These are phyloP conservation scores for Chelonus insularis DNA, from an alignment of 1,140 invertebrate genomes.

Conservation along the genomic window DNA sequence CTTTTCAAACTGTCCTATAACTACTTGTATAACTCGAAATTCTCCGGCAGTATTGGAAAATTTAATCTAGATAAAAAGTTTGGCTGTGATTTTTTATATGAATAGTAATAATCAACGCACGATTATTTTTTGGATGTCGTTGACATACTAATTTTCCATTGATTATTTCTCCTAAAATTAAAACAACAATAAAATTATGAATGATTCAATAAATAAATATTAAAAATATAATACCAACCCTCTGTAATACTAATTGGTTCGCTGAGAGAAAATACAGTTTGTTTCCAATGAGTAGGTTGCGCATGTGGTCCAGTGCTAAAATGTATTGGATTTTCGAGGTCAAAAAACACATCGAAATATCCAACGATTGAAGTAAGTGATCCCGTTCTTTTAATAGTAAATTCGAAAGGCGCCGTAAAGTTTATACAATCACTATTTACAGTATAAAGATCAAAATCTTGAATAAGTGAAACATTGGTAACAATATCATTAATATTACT, in stretches of 20 bases:
- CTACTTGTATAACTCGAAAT: too few relatives aligned
- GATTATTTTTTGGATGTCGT: slow-evolving; percentile 63
- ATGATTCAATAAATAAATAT: not conserved
- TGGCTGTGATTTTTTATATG: slow-evolving; percentile 52
- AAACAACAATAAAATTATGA: slow-evolving; percentile 15
- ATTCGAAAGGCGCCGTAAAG: slow-evolving; percentile 77
- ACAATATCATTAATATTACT: slow-evolving; percentile 77
- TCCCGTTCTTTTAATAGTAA: slow-evolving; percentile 73
- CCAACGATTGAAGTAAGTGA: slow-evolving; percentile 85
- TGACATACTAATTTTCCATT: slow-evolving; percentile 68
- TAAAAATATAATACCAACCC: slow-evolving; percentile 62
- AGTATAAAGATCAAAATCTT: slow-evolving; percentile 78
- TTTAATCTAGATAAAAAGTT: slow-evolving; percentile 53
- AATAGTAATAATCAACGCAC: slow-evolving; percentile 64
- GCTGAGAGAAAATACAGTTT: slow-evolving; percentile 91
- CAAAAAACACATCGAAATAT: slow-evolving; percentile 92
- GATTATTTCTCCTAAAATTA: slow-evolving; percentile 62
- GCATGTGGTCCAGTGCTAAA: slow-evolving; percentile 77
- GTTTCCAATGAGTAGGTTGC: slow-evolving; percentile 94
- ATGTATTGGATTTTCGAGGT: slow-evolving; percentile 68
- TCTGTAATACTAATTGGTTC: slow-evolving; percentile 71
- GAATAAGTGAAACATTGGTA: slow-evolving; percentile 70
- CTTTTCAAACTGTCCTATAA: too few relatives aligned
- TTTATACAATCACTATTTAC: slow-evolving; percentile 80
- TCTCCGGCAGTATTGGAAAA: too few relatives aligned